These are phyloP conservation scores for Phrynosoma blainvillii DNA, from an alignment of 2,113 vertebrate genomes.

Conservation along the genomic window DNA sequence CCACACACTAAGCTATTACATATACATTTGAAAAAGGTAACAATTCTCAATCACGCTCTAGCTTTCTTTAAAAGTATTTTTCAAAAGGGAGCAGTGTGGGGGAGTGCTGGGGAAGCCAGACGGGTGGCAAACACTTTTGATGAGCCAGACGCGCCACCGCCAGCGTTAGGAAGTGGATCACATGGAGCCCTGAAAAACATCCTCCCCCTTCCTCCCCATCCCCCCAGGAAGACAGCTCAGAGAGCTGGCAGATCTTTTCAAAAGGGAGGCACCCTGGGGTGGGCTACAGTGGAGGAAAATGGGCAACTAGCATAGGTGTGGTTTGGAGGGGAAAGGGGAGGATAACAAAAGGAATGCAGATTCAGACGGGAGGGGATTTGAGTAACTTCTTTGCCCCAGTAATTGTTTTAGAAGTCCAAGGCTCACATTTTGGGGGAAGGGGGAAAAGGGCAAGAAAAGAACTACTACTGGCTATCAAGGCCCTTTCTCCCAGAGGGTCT, in stretches of 20 bases:
- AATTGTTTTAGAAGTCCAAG: not conserved
- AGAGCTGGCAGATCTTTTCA: too few relatives aligned
- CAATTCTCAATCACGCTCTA: not conserved
- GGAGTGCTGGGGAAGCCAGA: conserved; percentile 5
- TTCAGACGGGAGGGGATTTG: not conserved
- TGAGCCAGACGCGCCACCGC: not conserved
- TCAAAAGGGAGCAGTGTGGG: not conserved
- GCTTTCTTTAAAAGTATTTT: not conserved
- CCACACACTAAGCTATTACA: not conserved
- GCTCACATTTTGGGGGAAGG: not conserved
- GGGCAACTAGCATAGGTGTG: too few relatives aligned
- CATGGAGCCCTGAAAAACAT: not conserved
- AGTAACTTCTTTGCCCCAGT: not conserved
- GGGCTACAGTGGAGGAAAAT: not conserved
- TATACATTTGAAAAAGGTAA: not conserved
- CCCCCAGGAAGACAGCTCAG: too few relatives aligned
- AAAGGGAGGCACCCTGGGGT: too few relatives aligned
- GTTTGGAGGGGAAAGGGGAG: not conserved
- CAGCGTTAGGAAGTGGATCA: not conserved
- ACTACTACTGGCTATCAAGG: not conserved
- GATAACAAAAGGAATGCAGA: not conserved
- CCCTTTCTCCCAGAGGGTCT: not conserved
- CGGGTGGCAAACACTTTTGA: not conserved
- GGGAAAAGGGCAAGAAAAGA: too few relatives aligned
- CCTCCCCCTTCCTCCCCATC: not conserved